phyloP scores from a whole-genome alignment of 2,113 vertebrate species.

The Ascaphus truei region DNA sequence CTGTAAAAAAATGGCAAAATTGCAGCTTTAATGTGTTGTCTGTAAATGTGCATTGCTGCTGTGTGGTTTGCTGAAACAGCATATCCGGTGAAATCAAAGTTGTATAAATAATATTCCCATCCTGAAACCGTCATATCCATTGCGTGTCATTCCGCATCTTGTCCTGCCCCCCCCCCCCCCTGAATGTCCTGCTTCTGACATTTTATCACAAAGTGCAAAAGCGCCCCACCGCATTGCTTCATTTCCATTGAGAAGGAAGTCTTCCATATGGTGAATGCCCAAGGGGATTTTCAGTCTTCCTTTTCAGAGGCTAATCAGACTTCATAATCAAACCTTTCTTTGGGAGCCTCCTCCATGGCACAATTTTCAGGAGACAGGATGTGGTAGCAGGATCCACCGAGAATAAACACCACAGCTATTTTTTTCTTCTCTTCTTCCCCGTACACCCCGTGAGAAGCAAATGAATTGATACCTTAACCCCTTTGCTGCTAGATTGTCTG shows the following conservation, averaged over 20 bases:
- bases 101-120: too few relatives aligned
- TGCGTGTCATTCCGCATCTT: background rate
- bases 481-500: background rate
- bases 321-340: constrained; percentile 31
- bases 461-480: constrained; percentile 10
- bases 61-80: too few relatives aligned
- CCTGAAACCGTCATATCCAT: background rate
- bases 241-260: constrained; percentile 29
- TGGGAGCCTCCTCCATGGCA: constrained; percentile 9
- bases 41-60: too few relatives aligned
- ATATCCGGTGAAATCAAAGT: too few relatives aligned
- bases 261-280: constrained; percentile 29
- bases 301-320: constrained; percentile 33
- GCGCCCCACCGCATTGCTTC: constrained; percentile 1
- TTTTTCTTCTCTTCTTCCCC: background rate
- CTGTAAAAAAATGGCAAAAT: too few relatives aligned
- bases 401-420: constrained; percentile 15
- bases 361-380: constrained; percentile 22
- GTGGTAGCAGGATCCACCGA: constrained; percentile 18
- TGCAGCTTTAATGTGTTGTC: too few relatives aligned
- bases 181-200: constrained; percentile 16
- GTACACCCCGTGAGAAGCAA: background rate
- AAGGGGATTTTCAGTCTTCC: constrained; percentile 33
- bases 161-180: background rate
- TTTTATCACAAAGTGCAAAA: constrained; percentile 21